These are phyloP conservation scores for Linnaemya tessellans DNA, from an alignment of 2,888 invertebrate genomes.

Conservation along the genomic window DNA sequence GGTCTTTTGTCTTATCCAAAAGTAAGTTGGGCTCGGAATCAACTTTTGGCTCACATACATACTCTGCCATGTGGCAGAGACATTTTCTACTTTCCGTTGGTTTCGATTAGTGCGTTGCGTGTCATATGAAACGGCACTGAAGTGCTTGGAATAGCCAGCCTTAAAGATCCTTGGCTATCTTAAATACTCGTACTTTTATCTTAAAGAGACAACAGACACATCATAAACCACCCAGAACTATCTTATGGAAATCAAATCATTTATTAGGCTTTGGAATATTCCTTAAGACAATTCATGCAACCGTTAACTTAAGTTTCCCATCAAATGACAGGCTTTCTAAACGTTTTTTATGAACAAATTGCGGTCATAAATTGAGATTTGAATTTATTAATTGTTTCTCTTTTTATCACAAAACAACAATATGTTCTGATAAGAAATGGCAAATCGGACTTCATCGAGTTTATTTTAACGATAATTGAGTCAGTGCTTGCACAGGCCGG, in stretches of 20 bases:
- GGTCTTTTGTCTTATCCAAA: constrained; percentile 24
- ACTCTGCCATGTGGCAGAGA: constrained; percentile 19
- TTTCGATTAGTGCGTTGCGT: constrained; percentile 44
- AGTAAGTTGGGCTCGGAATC: background rate
- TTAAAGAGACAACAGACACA: constrained; percentile 54
- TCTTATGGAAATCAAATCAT: constrained; percentile 11
- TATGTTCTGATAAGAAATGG: too few relatives aligned
- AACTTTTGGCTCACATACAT: background rate
- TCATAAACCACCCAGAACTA: constrained; percentile 69
- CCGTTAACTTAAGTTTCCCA: constrained; percentile 13
- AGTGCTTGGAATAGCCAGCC: constrained; percentile 20
- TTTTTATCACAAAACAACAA: too few relatives aligned
- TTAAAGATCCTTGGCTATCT: constrained; percentile 42
- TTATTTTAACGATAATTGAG: too few relatives aligned
- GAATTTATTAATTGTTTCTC: too few relatives aligned
- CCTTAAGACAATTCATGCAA: constrained; percentile 66
- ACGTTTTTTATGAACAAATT: constrained; percentile 1
- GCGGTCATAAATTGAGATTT: background rate
- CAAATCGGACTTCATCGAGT: too few relatives aligned
- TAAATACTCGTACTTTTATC: constrained; percentile 57
- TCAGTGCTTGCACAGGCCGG: too few relatives aligned
- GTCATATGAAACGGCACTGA: constrained; percentile 17
- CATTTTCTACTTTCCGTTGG: constrained; percentile 48
- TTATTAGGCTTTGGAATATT: constrained; percentile 21
- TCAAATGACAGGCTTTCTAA: background rate